These are phyloP conservation scores for Pandemis corylana DNA, from an alignment of 2,888 invertebrate genomes.

Conservation along the genomic window DNA sequence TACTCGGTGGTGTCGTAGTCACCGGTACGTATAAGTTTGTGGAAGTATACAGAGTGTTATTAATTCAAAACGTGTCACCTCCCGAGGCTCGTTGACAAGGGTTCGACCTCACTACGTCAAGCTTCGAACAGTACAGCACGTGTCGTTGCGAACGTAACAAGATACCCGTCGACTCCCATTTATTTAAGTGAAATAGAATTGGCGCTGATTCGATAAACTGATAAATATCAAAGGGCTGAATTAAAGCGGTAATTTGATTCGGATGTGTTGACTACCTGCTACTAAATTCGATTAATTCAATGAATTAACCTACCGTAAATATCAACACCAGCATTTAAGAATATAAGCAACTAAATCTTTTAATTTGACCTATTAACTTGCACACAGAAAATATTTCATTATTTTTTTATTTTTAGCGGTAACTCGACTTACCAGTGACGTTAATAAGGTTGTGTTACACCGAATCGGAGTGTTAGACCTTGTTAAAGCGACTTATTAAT, in stretches of 20 bases:
- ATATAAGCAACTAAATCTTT: too few species aligned
- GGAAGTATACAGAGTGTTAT: conserved; percentile 17
- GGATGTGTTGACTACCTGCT: neutral
- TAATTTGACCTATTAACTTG: too few species aligned
- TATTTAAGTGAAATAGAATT: conserved; percentile 25
- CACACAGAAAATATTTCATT: too few species aligned
- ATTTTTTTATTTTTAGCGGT: too few species aligned
- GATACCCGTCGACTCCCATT: conserved; percentile 22
- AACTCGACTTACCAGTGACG: too few species aligned
- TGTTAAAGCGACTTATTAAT: too few species aligned
- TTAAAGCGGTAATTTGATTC: neutral
- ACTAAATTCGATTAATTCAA: neutral
- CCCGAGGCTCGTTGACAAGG: conserved; percentile 29
- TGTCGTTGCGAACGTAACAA: conserved; percentile 21
- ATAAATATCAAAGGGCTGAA: neutral
- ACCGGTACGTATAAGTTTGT: conserved; percentile 22
- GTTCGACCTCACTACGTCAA: conserved; percentile 18
- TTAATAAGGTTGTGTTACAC: too few species aligned
- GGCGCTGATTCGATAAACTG: conserved; percentile 20
- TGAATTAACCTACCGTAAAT: neutral
- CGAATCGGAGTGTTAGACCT: too few species aligned
- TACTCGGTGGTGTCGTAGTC: neutral
- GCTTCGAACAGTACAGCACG: conserved; percentile 12
- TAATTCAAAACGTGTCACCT: conserved; percentile 37
- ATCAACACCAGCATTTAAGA: too few species aligned